Evolutionary conservation across 2,797 vertebrate species (phyloP), one percentile per base, ranked within the genome.

Genomic region (Danionella dracula): DNA sequence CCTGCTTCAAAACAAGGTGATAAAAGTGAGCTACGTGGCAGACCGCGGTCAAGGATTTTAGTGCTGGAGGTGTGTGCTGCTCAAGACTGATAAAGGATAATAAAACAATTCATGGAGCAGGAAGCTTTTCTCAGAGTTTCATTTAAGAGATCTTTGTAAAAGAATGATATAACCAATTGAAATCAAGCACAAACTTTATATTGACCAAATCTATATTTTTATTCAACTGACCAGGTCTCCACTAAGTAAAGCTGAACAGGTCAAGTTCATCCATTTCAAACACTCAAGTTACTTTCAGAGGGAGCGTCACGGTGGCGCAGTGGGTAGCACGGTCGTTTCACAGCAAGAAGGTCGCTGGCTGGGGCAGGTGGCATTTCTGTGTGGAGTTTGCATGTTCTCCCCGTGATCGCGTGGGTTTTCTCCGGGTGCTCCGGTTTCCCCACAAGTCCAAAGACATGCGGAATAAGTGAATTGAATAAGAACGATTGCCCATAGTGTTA

Each of bases 1-100:
- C n/a, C 20, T 41, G 69, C 35, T 74, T 65, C 55, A 78, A 75
- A 72, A 72, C 66, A 65, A 21, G 38, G 66, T 16, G 41, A 66
- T 72, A 72, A 75, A 71, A 59, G 66, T 23, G 9, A 10, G 86
- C 75, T 84, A 87, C 84, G 86, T 89, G 88, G 84, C 85, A 88
- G 76, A 74, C 74, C 63, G 51, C 72, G 71, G 69, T 86, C 82
- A 74, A 78, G 76, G 82, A 86, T 83, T 72, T 73, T 72, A 72
- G 65, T 68, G 58, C 73, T 55, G 70, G 60, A 67, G 75, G 60
- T 78, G 73, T 72, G 72, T 61, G 56, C 78, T 76, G 54, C 74
- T 50, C 70, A 74, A 77, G 57, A 69, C 76, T 86, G 86, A 89
- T 87, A 88, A 87, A 66, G 55, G 76, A 62, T 78, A 48, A 84